Percentiles rank a stretch among this genome's conserved stretches.
phyloP scores from a whole-genome alignment of 2,113 vertebrate genomes.

The Poecilia latipinna region DNA sequence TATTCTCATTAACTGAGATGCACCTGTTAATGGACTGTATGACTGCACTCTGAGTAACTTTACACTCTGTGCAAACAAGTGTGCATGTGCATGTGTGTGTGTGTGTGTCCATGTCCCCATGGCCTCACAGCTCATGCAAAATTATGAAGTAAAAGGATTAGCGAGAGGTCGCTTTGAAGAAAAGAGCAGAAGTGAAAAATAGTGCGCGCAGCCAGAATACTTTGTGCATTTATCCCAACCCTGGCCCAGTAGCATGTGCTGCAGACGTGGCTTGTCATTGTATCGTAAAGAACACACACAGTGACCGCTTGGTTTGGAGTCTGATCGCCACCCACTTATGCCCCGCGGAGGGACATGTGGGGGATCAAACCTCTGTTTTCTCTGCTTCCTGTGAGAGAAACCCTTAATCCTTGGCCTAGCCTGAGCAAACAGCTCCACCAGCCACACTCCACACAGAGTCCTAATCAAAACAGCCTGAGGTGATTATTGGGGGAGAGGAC shows the following conservation, averaged over 20 bases:
- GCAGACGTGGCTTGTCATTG: slow-evolving; percentile 19
- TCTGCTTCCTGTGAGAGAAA: slow-evolving; percentile 63
- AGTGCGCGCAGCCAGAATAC: slow-evolving; percentile 6
- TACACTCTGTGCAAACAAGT: too few species aligned
- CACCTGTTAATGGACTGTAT: too few species aligned
- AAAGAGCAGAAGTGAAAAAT: slow-evolving; percentile 4
- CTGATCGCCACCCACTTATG: slow-evolving; percentile 34
- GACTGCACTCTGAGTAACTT: too few species aligned
- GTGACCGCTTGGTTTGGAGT: slow-evolving; percentile 15
- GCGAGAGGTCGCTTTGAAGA: slow-evolving; percentile 62
- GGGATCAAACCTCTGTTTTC: slow-evolving; percentile 72
- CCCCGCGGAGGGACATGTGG: slow-evolving; percentile 34
- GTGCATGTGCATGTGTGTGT: neutral
- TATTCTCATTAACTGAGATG: too few species aligned
- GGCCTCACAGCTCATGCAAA: slow-evolving; percentile 42
- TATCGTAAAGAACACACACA: slow-evolving; percentile 9
- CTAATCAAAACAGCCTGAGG: slow-evolving; percentile 54
- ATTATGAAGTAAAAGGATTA: slow-evolving; percentile 58
- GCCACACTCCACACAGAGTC: slow-evolving; percentile 57
- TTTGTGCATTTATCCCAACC: neutral
- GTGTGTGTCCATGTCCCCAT: too few species aligned
- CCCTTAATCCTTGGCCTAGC: slow-evolving; percentile 72
- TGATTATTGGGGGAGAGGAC: too few species aligned
- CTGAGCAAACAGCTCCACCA: slow-evolving; percentile 72
- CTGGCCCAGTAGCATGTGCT: neutral